Conservation (phyloP, 2,113 vertebrate genomes). For the Podarcis raffonei region DNA sequence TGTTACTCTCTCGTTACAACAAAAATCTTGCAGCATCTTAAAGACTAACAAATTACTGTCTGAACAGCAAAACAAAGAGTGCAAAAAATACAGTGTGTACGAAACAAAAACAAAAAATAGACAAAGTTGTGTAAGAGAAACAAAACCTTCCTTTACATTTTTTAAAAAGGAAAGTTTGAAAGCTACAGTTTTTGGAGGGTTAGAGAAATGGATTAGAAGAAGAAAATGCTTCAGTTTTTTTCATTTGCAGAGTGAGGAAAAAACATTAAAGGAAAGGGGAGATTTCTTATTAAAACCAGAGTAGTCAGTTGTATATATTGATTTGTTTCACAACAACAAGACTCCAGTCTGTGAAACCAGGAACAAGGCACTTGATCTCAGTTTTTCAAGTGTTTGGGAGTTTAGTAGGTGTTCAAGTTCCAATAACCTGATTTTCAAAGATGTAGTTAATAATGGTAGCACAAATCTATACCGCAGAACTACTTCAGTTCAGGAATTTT, state of each 20-base stretch:
- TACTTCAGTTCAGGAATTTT: neutral
- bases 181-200: too few species aligned
- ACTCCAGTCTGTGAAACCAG: neutral
- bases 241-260: slow-evolving; percentile 29
- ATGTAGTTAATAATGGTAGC: neutral
- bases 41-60: neutral
- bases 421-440: neutral
- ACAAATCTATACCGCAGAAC: neutral
- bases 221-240: neutral
- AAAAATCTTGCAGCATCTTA: neutral
- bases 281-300: neutral
- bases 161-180: neutral
- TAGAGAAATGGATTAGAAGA: slow-evolving; percentile 13
- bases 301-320: neutral
- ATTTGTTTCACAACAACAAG: neutral
- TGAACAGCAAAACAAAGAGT: slow-evolving; percentile 9
- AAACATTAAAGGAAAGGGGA: slow-evolving; percentile 36
- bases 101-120: slow-evolving; percentile 8
- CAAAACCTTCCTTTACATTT: neutral
- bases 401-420: neutral
- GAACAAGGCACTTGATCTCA: neutral
- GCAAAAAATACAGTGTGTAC: neutral
- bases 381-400: neutral
- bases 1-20: neutral
- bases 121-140: neutral